A percentile compares a stretch with the other conserved stretches of the same genome.
Conservation (phyloP, 2,113 vertebrate genomes). For the Gyps fulvus region DNA sequence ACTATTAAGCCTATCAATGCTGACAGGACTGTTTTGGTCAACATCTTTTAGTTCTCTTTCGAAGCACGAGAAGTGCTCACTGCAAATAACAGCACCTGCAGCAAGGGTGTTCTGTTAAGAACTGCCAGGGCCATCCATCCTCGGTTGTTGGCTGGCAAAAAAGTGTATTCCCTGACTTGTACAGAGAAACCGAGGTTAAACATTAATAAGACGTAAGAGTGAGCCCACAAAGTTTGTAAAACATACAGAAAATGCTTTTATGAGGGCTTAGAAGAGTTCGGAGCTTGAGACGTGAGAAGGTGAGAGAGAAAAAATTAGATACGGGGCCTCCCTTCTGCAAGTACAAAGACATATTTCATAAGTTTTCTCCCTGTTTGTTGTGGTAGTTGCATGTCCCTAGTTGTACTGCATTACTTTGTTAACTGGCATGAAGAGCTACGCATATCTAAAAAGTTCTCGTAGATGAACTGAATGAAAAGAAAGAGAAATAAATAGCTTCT, state of each 20-base stretch:
- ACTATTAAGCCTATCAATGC: neutral
- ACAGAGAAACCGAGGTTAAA: neutral
- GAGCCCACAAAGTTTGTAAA: neutral
- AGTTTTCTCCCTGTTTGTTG: neutral
- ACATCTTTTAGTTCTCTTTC: neutral
- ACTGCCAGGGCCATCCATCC: neutral
- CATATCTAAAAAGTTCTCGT: neutral
- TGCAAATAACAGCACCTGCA: neutral
- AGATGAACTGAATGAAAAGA: neutral
- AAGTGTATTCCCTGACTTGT: neutral
- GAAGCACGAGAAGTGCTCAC: neutral
- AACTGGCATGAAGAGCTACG: neutral
- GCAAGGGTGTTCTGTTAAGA: neutral
- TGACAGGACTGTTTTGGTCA: neutral
- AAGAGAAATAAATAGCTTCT: slow-evolving; percentile 8
- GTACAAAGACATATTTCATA: accelerated
- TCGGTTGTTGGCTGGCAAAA: neutral
- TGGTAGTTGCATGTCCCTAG: neutral
- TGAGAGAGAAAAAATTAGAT: neutral
- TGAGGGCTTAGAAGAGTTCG: neutral
- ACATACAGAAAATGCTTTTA: neutral
- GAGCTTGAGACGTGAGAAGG: neutral
- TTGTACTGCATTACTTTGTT: neutral
- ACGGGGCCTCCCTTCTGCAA: neutral
- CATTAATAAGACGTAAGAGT: neutral